These are phyloP conservation scores for Contarinia nasturtii DNA, from an alignment of 1,140 invertebrate species.

Conservation along the genomic window DNA sequence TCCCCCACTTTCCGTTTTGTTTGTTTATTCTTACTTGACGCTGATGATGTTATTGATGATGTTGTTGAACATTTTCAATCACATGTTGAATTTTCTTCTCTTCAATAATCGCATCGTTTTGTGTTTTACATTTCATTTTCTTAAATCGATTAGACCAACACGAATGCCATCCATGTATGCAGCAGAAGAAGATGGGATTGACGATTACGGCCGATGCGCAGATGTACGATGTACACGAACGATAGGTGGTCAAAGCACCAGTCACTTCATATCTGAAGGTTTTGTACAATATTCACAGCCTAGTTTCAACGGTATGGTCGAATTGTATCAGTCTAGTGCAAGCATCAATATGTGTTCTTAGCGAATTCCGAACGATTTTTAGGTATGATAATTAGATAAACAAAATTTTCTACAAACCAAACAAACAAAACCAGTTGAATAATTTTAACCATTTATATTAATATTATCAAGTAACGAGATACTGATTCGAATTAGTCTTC, in stretches of 20 bases:
- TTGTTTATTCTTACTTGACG: too few relatives aligned
- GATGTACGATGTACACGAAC: slow-evolving; percentile 9
- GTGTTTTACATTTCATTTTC: background rate
- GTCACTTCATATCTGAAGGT: slow-evolving; percentile 24
- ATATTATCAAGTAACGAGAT: background rate
- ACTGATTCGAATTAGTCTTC: background rate
- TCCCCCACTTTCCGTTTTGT: too few relatives aligned
- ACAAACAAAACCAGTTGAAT: background rate
- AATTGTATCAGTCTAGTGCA: too few relatives aligned
- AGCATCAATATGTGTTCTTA: too few relatives aligned
- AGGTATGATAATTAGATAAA: background rate
- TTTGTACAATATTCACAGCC: slow-evolving; percentile 25
- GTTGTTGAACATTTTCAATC: too few relatives aligned
- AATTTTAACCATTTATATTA: background rate
- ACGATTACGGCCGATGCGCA: slow-evolving; percentile 7
- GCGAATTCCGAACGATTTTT: background rate
- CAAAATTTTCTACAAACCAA: background rate
- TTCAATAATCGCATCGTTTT: background rate
- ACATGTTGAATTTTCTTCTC: background rate
- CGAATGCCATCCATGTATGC: slow-evolving; percentile 24
- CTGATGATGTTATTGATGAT: too few relatives aligned
- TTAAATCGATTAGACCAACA: slow-evolving; percentile 12
- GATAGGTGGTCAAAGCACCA: slow-evolving; percentile 10
- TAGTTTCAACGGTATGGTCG: slow-evolving; percentile 20
- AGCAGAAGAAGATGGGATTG: slow-evolving; percentile 21